Evolutionary conservation across 1,140 invertebrate species (phyloP).

Genomic region (Helicoverpa armigera): DNA sequence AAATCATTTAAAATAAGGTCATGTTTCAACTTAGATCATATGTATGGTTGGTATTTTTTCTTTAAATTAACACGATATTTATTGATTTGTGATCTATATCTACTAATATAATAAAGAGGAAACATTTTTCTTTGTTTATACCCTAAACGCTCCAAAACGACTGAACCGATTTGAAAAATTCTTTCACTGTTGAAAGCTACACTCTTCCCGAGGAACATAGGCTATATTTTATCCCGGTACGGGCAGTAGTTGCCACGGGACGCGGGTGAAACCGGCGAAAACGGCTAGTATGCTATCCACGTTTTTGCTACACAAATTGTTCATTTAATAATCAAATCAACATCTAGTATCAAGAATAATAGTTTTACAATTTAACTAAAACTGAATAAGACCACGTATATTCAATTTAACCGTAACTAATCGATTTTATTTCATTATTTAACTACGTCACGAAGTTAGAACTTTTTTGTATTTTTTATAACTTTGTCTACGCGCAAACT

Average conservation of each 20-base stretch:
- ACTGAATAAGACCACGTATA: constrained; percentile 13
- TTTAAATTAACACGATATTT: too few species aligned
- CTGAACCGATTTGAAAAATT: too few species aligned
- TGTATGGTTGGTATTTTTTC: not conserved
- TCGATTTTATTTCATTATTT: constrained; percentile 22
- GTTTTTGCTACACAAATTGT: not conserved
- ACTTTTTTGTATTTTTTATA: not conserved
- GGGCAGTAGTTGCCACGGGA: too few species aligned
- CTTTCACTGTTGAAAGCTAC: too few species aligned
- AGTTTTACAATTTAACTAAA: not conserved
- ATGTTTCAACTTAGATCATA: not conserved
- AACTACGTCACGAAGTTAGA: not conserved
- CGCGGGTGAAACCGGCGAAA: too few species aligned
- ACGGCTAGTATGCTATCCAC: too few species aligned
- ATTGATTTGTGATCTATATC: too few species aligned
- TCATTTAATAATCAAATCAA: not conserved
- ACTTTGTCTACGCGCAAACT: not conserved
- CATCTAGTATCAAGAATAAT: not conserved
- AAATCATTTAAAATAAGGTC: not conserved
- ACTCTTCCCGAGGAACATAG: too few species aligned
- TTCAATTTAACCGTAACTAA: constrained; percentile 13
- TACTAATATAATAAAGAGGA: too few species aligned
- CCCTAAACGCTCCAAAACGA: too few species aligned
- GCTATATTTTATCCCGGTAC: too few species aligned
- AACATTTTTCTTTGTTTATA: too few species aligned